Base-by-base conservation (phyloP, 2,888 invertebrate genomes). In the Strigamia transsilvanica region DNA sequence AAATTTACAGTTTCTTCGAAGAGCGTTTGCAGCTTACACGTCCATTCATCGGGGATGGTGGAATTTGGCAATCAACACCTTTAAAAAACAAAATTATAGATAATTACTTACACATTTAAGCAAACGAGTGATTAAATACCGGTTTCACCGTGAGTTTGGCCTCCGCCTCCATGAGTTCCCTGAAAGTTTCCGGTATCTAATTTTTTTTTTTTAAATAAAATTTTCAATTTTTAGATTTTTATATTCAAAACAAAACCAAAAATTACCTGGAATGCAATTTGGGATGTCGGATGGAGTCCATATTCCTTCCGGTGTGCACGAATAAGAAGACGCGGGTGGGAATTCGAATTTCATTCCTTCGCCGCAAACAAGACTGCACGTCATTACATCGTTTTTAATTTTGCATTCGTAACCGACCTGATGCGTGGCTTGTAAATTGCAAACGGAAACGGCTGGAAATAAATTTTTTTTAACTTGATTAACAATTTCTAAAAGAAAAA, bases 321-420 rank as follows among this genome's bases (percentile, higher is more conserved):
- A 90, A 87, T 95, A 94, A 0, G 89, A 84, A 0, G 89, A 87
- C 0, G 92, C 91, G 0, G 93, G 90, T 0, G 91, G 88, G 6
- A 90, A 90, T 83, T 92, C 91, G 85, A 93, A 93, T 21, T 89
- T 86, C 15, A 92, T 88, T 0, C 92, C 93, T 0, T 88, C 85
- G 0, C 94, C 93, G 85, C 95, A 95, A 5, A 87, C 88, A 10
- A 95, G 87, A 1, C 88, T 88, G 87, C 95, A 96, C 5, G 92
- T 91, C 41, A 89, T 87, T 73, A 84, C 84, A 46, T 92, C 90
- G 5, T 88, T 89, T 85, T 91, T 90, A 1, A 92, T 93, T 0
- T 90, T 90, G 86, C 95, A 95, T 21, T 61, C 4, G 23, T 61
- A 61, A 61, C 61, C 56, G 15, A 56, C 56, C 5, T 6, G 7